Evolutionary conservation across 2,113 vertebrate genomes (phyloP), one percentile per base, ranked within the genome.

Genomic region (Bettongia penicillata): DNA sequence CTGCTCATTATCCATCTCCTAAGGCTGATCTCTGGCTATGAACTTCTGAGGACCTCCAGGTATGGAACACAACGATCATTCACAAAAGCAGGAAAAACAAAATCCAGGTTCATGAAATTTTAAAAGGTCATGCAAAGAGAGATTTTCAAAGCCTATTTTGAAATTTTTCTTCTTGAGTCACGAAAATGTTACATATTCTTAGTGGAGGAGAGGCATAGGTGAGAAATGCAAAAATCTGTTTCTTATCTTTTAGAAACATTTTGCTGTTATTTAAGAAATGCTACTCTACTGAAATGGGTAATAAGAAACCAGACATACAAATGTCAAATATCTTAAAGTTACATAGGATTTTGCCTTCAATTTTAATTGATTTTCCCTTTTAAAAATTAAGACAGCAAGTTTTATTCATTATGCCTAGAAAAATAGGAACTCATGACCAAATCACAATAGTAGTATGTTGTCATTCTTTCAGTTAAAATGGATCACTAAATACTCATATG

Each of bases 81-180:
- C n/a, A 84, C 19, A 84, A 84, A 84, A 19, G 6, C 16, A 23
- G 68, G 68, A 84, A 43, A 84, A 94, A 92, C 94, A 50, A 90
- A 57, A 96, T 96, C 53, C 94, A 51, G 91, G 91, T 96, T 95
- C 90, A 96, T 91, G 92, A 93, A 96, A 95, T 94, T 84, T 90
- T 94, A 96, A 89, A 95, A 94, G 51, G 95, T 51, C 91, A 47
- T 97, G 61, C 90, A 77, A 51, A 52, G 96, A 97, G 93, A 94
- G 50, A 57, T 2, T 68, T n/a, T 96, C 53, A 92, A 97, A 96
- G 53, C 19, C 53, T 92, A 51, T 96, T 96, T 95, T 95, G 93
- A 97, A 94, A 77, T 22, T 96, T 61, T 93, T 84, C 93, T 96
- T 28, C 68, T 68, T 37, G 91, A 92, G 91, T 52, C 12, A 47